Conservation (phyloP, 2,888 invertebrate species). For the Odontocerum albicorne region DNA sequence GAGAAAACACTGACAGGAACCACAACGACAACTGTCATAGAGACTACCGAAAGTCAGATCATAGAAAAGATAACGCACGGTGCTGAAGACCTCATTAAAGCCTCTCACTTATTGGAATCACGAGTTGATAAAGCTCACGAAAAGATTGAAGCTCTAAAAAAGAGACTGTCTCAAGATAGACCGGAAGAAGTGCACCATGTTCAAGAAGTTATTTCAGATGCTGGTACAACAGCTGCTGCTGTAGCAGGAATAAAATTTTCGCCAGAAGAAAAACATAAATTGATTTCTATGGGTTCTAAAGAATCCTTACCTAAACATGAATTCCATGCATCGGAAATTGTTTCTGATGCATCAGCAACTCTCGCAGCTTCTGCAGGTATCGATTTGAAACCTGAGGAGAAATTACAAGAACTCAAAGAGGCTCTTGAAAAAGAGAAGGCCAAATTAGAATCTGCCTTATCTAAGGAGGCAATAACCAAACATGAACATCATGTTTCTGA, state of each 20-base stretch:
- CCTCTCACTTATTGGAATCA: slow-evolving; percentile 15
- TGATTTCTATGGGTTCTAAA: background rate
- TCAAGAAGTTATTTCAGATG: slow-evolving; percentile 22
- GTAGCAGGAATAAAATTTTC: slow-evolving; percentile 15
- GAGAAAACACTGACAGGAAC: slow-evolving; percentile 14
- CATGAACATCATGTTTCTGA: slow-evolving; percentile 19
- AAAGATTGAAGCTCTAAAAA: slow-evolving; percentile 18
- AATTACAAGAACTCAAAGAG: background rate
- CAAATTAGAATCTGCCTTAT: background rate
- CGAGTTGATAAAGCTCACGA: slow-evolving; percentile 15
- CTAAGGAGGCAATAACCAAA: background rate
- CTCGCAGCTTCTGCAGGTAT: slow-evolving; percentile 27
- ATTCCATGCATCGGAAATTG: slow-evolving; percentile 14
- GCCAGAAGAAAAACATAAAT: background rate
- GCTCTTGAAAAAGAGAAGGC: background rate
- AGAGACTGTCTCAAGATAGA: slow-evolving; percentile 20
- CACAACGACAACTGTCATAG: background rate
- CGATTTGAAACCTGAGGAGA: slow-evolving; percentile 16
- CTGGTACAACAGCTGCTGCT: slow-evolving; percentile 18
- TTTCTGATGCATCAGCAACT: slow-evolving; percentile 22
- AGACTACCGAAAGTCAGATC: slow-evolving; percentile 9
- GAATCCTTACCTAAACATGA: slow-evolving; percentile 16
- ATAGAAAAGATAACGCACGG: slow-evolving; percentile 1
- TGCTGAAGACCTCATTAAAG: slow-evolving; percentile 8
- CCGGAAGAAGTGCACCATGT: slow-evolving; percentile 20